Base-by-base conservation (phyloP, 1,140 invertebrate genomes). In the Penaeus chinensis region DNA sequence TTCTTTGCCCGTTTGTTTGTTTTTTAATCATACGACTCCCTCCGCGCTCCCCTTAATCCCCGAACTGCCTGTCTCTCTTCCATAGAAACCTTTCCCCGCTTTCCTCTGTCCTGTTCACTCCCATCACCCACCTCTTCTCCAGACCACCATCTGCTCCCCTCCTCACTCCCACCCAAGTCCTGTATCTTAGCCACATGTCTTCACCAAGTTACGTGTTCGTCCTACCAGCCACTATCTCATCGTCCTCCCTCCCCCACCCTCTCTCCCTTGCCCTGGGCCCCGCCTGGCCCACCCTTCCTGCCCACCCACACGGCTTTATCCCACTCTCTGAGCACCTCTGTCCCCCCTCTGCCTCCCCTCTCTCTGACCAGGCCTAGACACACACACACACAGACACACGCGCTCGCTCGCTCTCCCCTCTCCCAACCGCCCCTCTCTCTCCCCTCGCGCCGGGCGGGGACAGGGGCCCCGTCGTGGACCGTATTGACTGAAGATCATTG, bases 401-500 rank as follows among this genome's bases (percentile, higher is more conserved):
- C n/a, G 8, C 32, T 2, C 37, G 20, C 22, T 22, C 60, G 27
- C 63, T 63, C n/a, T 63, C 22, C 63, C 80, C 18, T 65, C 80
- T 65, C 27, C 60, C 66, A 24, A 47, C 71, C 66, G 13, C 18
- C 65, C 76, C 76, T 65, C 47, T 79, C 24, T n/a, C 71, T 63
- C 22, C 47, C 22, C 83, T 74, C 37, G n/a, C 27, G 10, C 71
- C 42, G 10, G 22, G 54, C 54, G 54, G 54, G 54, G 54, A 54
- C 54, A 54, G 54, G 54, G 54, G 22, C 74, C 60, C 22, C 62
- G 11, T 2, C 22, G 20, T 20, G 19, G 22, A n/a, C 84, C 78
- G 78, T 86, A 86, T 86, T 86, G 85, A 86, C 85, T 81, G 69
- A 80, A 65, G 85, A 86, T 86, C 85, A 81, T 86, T 86, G 85